Percentiles rank a stretch among this genome's conserved stretches.
phyloP scores from a whole-genome alignment of 2,888 invertebrate genomes.

The Bhutanitis thaidina region DNA sequence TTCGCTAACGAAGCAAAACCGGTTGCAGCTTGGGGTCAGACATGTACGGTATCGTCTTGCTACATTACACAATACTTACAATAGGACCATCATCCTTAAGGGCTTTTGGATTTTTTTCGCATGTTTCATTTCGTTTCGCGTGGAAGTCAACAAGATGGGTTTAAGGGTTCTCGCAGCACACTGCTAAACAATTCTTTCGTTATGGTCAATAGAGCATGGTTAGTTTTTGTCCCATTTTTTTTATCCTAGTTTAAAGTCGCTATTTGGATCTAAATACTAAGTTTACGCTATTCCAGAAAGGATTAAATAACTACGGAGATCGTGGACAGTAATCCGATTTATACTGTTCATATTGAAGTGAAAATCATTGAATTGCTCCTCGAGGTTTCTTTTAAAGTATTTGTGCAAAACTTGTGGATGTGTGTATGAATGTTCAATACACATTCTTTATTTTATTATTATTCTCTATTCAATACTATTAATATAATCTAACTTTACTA shows the following conservation, averaged over 20 bases:
- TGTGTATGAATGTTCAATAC: too few species aligned
- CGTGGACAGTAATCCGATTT: constrained; percentile 37
- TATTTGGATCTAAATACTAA: constrained; percentile 48
- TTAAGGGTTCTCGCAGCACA: constrained; percentile 65
- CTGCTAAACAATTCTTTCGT: constrained; percentile 77
- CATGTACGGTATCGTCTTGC: constrained; percentile 62
- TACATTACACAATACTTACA: constrained; percentile 77
- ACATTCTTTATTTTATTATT: too few species aligned
- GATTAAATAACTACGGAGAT: constrained; percentile 30
- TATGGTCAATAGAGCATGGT: constrained; percentile 72
- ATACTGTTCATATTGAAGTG: constrained; percentile 17
- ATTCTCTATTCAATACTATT: not conserved
- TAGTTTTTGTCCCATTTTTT: constrained; percentile 59
- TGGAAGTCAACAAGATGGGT: constrained; percentile 75
- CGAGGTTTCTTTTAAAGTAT: too few species aligned
- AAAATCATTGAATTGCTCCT: not conserved
- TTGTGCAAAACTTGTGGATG: too few species aligned
- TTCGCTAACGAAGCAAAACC: constrained; percentile 25
- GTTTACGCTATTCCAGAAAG: constrained; percentile 46
- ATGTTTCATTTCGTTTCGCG: constrained; percentile 59
- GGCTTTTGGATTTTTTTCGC: constrained; percentile 58
- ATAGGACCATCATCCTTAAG: constrained; percentile 67
- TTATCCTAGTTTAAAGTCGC: constrained; percentile 38
- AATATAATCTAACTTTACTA: too few species aligned
- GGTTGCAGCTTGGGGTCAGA: constrained; percentile 42